Conservation (phyloP, 2,888 invertebrate genomes). For the Protonemura montana region DNA sequence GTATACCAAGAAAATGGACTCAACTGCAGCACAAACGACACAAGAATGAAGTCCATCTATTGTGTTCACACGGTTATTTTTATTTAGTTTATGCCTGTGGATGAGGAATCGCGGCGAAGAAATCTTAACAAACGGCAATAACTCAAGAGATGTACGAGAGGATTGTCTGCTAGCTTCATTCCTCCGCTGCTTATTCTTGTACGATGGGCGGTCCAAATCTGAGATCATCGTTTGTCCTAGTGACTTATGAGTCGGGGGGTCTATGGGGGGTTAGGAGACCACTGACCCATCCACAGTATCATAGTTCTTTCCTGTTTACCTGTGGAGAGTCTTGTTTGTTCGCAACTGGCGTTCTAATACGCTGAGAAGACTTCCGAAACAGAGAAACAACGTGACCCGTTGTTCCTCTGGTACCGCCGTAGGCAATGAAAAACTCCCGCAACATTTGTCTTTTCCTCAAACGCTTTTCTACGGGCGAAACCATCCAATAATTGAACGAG, state of each 20-base stretch:
- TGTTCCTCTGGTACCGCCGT: neutral
- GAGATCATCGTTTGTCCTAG: slow-evolving; percentile 18
- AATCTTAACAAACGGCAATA: slow-evolving; percentile 29
- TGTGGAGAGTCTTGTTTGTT: neutral
- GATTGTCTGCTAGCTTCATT: neutral
- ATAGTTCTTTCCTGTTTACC: neutral
- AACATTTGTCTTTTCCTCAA: neutral
- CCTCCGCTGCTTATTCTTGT: neutral
- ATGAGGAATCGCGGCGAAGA: slow-evolving; percentile 27
- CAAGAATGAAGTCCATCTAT: slow-evolving; percentile 21
- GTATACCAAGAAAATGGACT: neutral
- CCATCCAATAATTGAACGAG: neutral
- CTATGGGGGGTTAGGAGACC: neutral
- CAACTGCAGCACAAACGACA: slow-evolving; percentile 12
- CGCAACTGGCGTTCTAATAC: neutral
- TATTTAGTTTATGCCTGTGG: neutral
- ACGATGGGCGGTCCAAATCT: slow-evolving; percentile 26
- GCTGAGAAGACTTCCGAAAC: neutral
- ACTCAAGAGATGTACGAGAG: slow-evolving; percentile 30
- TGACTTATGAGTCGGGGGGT: slow-evolving; percentile 30
- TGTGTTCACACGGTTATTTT: slow-evolving; percentile 35
- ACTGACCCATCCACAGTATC: slow-evolving; percentile 1
- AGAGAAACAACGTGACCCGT: neutral
- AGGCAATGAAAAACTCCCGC: neutral
- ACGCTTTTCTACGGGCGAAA: neutral